Percentiles rank a stretch among this genome's conserved stretches.
These are phyloP conservation scores for Anguilla obscura DNA, from an alignment of 2,797 vertebrate species.

Conservation along the genomic window DNA sequence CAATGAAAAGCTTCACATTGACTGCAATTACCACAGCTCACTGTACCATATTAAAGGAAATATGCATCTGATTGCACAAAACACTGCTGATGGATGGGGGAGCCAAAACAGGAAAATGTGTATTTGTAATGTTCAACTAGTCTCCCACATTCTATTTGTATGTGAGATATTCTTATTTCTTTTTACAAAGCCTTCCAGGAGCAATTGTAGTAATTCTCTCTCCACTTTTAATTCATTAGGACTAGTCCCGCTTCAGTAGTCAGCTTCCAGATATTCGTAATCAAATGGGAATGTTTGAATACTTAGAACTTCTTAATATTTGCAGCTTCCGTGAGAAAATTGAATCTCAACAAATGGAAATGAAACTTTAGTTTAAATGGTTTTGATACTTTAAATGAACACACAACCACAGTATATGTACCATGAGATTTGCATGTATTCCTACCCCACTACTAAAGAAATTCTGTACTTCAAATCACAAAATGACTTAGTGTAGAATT, in stretches of 20 bases:
- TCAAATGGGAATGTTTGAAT: slow-evolving; percentile 21
- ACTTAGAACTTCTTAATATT: slow-evolving; percentile 2
- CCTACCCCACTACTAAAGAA: background rate
- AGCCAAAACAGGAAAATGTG: background rate
- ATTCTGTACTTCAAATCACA: background rate
- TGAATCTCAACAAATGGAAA: slow-evolving; percentile 5
- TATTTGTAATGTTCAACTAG: background rate
- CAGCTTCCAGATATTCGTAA: slow-evolving; percentile 27
- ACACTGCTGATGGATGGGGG: too few species aligned
- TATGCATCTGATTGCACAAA: background rate
- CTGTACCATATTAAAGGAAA: background rate
- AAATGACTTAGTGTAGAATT: background rate
- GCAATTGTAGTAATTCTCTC: slow-evolving; percentile 14
- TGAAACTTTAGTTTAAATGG: background rate
- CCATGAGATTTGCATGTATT: background rate
- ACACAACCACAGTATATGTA: background rate
- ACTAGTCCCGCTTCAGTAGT: slow-evolving; percentile 30
- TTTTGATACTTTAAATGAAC: background rate
- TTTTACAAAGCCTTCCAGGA: slow-evolving; percentile 1
- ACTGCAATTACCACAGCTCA: too few species aligned
- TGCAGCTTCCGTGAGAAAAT: background rate
- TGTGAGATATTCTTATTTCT: background rate
- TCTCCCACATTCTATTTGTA: slow-evolving; percentile 7
- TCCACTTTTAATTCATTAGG: slow-evolving; percentile 17
- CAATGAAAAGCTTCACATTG: too few species aligned